Base-by-base conservation (phyloP, 1,140 invertebrate genomes). In the Bicyclus anynana region DNA sequence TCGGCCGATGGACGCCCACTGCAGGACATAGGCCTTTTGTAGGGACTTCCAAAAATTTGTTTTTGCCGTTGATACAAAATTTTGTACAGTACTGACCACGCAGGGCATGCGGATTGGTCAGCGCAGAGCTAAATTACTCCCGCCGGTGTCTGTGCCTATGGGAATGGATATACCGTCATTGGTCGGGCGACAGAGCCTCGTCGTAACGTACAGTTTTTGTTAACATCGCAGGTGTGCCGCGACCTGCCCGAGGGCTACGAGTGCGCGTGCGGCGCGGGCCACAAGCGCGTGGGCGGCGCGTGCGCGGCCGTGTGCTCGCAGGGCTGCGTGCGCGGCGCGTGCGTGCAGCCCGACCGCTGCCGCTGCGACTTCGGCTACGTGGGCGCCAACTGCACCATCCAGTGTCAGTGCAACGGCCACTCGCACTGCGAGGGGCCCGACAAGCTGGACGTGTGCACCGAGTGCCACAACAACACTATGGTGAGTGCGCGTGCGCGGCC, bases 351-450 rank as follows among this genome's bases (percentile, higher is more conserved):
- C 20, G 92, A 97, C 74, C 90, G 92, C 10, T 99, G 97, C 76
- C 89, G 92, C 35, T 99, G 97, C 84, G 93, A 98, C 89, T 99
- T 99, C 89, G 97, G 97, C 40, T 99, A 96, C 82, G 97, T 99
- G 17, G 97, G 97, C 44, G 92, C 93, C 53, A 97, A 98, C 89
- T 99, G 97, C 81, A 96, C 95, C 50, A 96, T 95, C 40, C 94
- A 97, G 77, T 99, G 97, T 79, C 92, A 97, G 74, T 99, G 97
- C 80, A 97, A 99, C 83, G 97, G 96, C 0, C 97, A 99, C 87
- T 95, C 96, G 52, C 92, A 97, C 72, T 99, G 97, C 84, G 93
- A 92, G 62, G 96, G 96, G 10, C 95, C 95, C 3, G 94, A 96
- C 73, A 93, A 94, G 66, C 90, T 97, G 40, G 93, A 96, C 72